Base-by-base conservation (phyloP, 2,113 vertebrate species). In the Struthio camelus region DNA sequence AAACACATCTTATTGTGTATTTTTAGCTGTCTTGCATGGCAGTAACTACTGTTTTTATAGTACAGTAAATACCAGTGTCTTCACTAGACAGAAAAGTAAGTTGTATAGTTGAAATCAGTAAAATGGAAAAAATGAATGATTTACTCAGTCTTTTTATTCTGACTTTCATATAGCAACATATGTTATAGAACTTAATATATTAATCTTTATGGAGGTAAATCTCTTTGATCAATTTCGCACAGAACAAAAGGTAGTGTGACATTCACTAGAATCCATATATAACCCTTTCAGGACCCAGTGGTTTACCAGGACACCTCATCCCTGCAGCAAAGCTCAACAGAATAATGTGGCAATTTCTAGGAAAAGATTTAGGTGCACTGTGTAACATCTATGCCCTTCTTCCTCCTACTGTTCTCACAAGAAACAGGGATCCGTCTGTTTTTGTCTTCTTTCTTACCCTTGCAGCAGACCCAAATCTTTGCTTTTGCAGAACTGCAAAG, bases 1-100 rank as follows among this genome's bases (percentile, higher is more conserved):
- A 88, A 56, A 96, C 81, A 90, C 38, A 59, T 94, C 91, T 96
- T 97, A 80, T n/a, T 58, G 79, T 50, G 64, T 97, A 97, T 97
- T 97, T 98, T 97, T 96, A 96, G 96, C 93, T 94, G 86, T 96
- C 69, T 94, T 25, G 87, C 87, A 95, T 70, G 91, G 90, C 89
- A 94, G 85, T 87, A 96, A 54, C 44, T 81, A 62, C 77, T 95
- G 76, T 16, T 95, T 97, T 93, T 97, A 92, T 93, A 91, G 72
- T 95, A 95, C 65, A 30, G 86, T 89, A 97, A 97, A 97, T 91
- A 95, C 62, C 94, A 94, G 69, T 14, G 53, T 85, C 64, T 92
- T 82, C 48, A 56, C n/a, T 86, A 44, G 3, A 25, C 9, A 53
- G 54, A 89, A 70, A 83, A 94, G 24, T 14, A 59, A 93, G 72